phyloP scores from a whole-genome alignment of 2,888 invertebrate species.

The Limenitis camilla region DNA sequence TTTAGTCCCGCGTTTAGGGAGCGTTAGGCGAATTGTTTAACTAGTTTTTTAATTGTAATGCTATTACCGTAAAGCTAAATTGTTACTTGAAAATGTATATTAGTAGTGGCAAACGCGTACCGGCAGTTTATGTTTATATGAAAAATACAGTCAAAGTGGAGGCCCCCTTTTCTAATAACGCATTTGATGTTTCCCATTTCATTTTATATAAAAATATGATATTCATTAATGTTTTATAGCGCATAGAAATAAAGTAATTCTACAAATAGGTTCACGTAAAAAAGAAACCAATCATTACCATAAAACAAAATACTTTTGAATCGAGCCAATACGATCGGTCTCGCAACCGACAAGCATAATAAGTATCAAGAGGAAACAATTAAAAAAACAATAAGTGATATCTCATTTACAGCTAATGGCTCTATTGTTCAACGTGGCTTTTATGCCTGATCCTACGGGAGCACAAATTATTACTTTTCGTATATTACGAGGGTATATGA shows the following conservation, averaged over 20 bases:
- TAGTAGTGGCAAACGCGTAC: conserved; percentile 2
- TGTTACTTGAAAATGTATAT: conserved; percentile 18
- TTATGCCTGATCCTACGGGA: conserved; percentile 16
- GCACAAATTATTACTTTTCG: conserved; percentile 13
- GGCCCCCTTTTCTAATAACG: no score
- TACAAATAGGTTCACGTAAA: conserved; percentile 1
- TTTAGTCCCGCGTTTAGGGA: conserved; percentile 49
- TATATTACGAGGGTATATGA: conserved; percentile 8
- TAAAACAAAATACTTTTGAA: conserved; percentile 12
- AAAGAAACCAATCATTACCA: conserved; percentile 10
- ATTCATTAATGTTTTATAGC: conserved; percentile 2
- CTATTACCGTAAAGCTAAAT: conserved; percentile 25
- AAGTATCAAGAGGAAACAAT: conserved; percentile 26
- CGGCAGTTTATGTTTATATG: not conserved
- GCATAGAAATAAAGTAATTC: conserved; percentile 7
- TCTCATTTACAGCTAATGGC: conserved; percentile 27
- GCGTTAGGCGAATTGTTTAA: conserved; percentile 38
- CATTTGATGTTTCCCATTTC: no score
- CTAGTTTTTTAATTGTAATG: conserved; percentile 34
- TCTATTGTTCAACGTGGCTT: conserved; percentile 24
- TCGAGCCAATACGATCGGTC: conserved; percentile 13
- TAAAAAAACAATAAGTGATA: conserved; percentile 29
- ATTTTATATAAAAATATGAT: no score
- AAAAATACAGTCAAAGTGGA: no score
- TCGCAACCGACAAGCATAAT: conserved; percentile 21